These are phyloP conservation scores for Sebastes umbrosus DNA, from an alignment of 2,797 vertebrate genomes.

Conservation along the genomic window DNA sequence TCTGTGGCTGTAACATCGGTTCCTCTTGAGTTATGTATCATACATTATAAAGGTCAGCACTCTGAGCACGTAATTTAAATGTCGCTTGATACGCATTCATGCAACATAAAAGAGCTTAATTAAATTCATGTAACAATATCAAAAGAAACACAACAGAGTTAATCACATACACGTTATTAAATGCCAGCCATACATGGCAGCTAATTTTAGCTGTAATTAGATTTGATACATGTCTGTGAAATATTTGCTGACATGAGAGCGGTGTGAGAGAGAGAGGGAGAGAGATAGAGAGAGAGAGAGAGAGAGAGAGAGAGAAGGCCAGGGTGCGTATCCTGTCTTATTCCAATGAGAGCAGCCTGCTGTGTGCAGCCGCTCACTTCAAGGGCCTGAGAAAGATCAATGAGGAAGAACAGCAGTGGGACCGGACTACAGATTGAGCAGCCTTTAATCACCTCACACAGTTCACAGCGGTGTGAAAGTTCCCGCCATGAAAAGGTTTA, in stretches of 20 bases:
- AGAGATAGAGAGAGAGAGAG: background rate
- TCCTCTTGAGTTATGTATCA: background rate
- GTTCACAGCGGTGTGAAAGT: slow-evolving; percentile 75
- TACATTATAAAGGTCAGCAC: background rate
- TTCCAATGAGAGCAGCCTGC: slow-evolving; percentile 47
- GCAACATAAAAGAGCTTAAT: slow-evolving; percentile 13
- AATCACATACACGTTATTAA: slow-evolving; percentile 12
- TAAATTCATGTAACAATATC: slow-evolving; percentile 2
- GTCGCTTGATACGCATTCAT: background rate
- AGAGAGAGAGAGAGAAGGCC: background rate
- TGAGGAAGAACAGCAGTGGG: slow-evolving; percentile 67
- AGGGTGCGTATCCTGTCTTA: slow-evolving; percentile 28
- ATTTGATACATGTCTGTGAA: slow-evolving; percentile 27
- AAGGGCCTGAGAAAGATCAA: slow-evolving; percentile 75
- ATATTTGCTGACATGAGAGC: slow-evolving; percentile 18
- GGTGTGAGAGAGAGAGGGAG: background rate
- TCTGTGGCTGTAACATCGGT: background rate
- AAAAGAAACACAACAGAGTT: slow-evolving; percentile 20
- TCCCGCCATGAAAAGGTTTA: slow-evolving; percentile 76
- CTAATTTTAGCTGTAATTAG: slow-evolving; percentile 30
- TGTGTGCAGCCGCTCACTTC: slow-evolving; percentile 59
- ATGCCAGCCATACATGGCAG: slow-evolving; percentile 28
- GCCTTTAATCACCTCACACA: slow-evolving; percentile 78
- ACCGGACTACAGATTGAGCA: slow-evolving; percentile 70
- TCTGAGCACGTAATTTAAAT: background rate